Conservation (phyloP, 2,113 vertebrate genomes). For the Eretmochelys imbricata region DNA sequence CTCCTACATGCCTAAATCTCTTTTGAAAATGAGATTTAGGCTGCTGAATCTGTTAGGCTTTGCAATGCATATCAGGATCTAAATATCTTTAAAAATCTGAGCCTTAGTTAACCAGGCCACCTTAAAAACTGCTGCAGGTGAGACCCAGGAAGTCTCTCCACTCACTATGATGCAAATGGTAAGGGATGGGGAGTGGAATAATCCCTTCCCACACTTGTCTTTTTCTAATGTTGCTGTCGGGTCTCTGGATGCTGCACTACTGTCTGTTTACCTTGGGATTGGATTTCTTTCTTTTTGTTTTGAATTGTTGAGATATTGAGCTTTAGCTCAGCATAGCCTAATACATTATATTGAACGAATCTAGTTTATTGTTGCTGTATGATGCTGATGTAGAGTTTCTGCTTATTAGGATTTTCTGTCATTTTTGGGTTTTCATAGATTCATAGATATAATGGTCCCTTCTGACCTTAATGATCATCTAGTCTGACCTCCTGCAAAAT, state of each 20-base stretch:
- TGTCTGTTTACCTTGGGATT: not conserved
- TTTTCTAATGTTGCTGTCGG: not conserved
- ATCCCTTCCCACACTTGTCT: not conserved
- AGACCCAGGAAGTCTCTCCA: not conserved
- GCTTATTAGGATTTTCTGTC: not conserved
- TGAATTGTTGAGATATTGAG: not conserved
- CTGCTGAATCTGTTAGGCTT: not conserved
- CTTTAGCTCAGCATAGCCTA: not conserved
- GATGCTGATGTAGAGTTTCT: not conserved
- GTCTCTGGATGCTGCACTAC: not conserved
- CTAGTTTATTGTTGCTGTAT: not conserved
- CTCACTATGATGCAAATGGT: not conserved
- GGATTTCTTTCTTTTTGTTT: not conserved
- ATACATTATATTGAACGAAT: not conserved
- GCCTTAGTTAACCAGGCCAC: not conserved
- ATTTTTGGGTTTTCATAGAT: not conserved
- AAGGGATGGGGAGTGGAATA: not conserved
- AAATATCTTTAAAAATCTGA: not conserved
- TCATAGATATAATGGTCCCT: no score
- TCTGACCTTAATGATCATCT: no score
- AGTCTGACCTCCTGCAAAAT: no score
- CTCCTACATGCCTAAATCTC: not conserved
- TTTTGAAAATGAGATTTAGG: not conserved
- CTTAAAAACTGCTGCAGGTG: not conserved
- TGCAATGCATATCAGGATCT: not conserved